phyloP scores from a whole-genome alignment of 2,888 invertebrate genomes.

The Metalampra italica region DNA sequence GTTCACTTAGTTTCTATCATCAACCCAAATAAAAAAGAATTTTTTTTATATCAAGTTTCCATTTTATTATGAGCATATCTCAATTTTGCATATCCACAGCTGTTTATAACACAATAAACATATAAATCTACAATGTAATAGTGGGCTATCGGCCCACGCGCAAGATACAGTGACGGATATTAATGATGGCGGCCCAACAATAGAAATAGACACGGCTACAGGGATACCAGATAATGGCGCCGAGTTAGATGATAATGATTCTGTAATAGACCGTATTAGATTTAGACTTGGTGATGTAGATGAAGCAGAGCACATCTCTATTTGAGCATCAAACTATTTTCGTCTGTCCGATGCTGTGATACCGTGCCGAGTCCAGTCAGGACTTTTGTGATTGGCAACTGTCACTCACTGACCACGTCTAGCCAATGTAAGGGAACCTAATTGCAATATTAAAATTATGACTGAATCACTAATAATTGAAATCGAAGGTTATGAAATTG shows the following conservation, averaged over 20 bases:
- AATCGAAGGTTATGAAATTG: too few relatives aligned
- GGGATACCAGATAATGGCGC: neutral
- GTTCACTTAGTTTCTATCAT: too few relatives aligned
- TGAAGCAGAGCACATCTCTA: too few relatives aligned
- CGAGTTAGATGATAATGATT: neutral
- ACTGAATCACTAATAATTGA: too few relatives aligned
- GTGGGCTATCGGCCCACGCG: slow-evolving; percentile 4
- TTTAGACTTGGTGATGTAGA: neutral
- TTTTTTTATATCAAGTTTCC: neutral
- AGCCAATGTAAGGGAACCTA: too few relatives aligned
- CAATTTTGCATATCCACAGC: neutral
- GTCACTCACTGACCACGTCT: too few relatives aligned
- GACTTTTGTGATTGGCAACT: too few relatives aligned
- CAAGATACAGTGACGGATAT: slow-evolving; percentile 4
- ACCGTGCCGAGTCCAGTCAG: too few relatives aligned
- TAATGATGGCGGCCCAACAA: slow-evolving; percentile 6
- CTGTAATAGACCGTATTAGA: neutral
- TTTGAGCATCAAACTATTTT: too few relatives aligned
- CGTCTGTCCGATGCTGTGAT: too few relatives aligned
- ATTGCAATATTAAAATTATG: too few relatives aligned
- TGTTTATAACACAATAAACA: neutral
- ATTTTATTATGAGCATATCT: slow-evolving; percentile 1
- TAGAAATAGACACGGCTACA: slow-evolving; percentile 3
- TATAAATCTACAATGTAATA: slow-evolving; percentile 3
- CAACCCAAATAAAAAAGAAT: too few relatives aligned